Conservation (phyloP, 2,888 invertebrate species). For the Liopterus haemorrhoidalis region DNA sequence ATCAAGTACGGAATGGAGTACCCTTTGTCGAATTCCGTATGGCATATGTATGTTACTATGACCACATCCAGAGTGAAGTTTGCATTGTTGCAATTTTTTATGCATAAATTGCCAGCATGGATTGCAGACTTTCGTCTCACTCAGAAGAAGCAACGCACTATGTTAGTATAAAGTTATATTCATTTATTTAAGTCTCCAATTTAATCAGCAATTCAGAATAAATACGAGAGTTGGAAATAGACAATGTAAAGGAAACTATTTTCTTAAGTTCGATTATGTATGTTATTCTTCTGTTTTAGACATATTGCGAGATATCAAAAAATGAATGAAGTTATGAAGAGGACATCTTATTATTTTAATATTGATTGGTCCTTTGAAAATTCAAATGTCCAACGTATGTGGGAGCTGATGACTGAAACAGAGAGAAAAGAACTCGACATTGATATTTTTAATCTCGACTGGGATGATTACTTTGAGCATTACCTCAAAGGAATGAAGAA, state of each 20-base stretch:
- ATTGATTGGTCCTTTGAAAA: conserved; percentile 13
- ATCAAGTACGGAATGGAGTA: conserved; percentile 47
- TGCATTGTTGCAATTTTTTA: conserved; percentile 50
- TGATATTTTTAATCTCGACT: conserved; percentile 63
- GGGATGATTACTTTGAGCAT: conserved; percentile 61
- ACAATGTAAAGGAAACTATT: too few species aligned
- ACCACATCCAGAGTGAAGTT: conserved; percentile 52
- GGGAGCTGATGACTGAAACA: conserved; percentile 27
- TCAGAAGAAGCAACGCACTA: conserved; percentile 50
- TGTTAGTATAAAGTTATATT: too few species aligned
- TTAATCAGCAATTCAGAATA: too few species aligned
- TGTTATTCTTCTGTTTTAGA: neutral
- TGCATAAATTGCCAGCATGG: conserved; percentile 55
- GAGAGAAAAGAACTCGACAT: conserved; percentile 61
- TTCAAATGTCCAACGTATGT: conserved; percentile 1
- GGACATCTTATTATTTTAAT: conserved; percentile 11
- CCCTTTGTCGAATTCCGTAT: conserved; percentile 51
- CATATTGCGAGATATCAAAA: conserved; percentile 4
- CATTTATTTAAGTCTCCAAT: too few species aligned
- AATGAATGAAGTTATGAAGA: conserved; percentile 3
- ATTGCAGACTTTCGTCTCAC: conserved; percentile 49
- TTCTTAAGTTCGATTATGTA: too few species aligned
- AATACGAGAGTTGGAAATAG: too few species aligned
- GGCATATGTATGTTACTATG: conserved; percentile 56
- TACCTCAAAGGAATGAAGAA: conserved; percentile 67